Conservation (phyloP, 1,140 invertebrate genomes). For the Thereuonema tuberculata region DNA sequence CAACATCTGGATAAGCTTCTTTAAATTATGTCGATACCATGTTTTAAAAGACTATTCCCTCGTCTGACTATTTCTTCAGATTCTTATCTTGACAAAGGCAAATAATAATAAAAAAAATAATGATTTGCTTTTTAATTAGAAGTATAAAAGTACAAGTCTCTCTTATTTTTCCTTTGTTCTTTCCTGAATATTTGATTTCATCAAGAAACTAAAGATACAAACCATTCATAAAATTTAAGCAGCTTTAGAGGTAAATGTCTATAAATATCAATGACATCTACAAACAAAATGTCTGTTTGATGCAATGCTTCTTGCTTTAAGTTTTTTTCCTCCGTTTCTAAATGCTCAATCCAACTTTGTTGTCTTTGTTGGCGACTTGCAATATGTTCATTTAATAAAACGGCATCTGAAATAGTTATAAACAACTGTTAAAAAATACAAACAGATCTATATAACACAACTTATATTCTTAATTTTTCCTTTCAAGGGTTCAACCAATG, state of each 20-base stretch:
- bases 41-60: background rate
- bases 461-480: too few relatives aligned
- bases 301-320: background rate
- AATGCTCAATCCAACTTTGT: background rate
- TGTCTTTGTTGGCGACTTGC: background rate
- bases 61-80: background rate
- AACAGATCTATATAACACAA: too few relatives aligned
- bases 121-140: background rate
- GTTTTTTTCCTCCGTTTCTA: background rate
- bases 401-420: too few relatives aligned
- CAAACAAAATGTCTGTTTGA: background rate
- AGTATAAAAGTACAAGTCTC: background rate
- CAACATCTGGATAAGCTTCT: too few relatives aligned
- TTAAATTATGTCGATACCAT: background rate
- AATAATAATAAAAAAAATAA: background rate
- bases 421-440: too few relatives aligned
- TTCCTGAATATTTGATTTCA: too few relatives aligned
- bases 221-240: background rate
- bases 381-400: background rate
- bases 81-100: background rate
- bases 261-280: background rate
- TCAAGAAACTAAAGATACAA: background rate
- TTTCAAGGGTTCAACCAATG: too few relatives aligned
- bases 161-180: too few relatives aligned
- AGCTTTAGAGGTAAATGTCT: background rate